phyloP scores from a whole-genome alignment of 2,113 vertebrate genomes.

The Dipodomys merriami region DNA sequence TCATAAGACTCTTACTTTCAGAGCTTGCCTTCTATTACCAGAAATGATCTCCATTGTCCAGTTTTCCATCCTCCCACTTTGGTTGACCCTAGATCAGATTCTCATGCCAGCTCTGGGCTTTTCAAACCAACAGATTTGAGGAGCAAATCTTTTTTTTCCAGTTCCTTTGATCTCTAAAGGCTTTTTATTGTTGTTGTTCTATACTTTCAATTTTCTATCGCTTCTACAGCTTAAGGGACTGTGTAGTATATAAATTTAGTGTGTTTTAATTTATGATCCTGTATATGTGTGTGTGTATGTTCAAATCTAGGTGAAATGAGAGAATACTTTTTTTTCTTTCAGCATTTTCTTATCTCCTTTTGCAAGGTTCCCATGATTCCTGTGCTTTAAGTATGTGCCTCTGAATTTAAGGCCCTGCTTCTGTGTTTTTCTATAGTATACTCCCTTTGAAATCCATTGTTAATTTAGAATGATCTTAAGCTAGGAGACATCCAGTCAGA shows the following conservation, averaged over 20 bases:
- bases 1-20: neutral
- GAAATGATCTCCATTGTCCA: neutral
- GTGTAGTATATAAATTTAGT: neutral
- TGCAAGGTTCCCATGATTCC: neutral
- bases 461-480: slow-evolving; percentile 6
- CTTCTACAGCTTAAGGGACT: neutral
- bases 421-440: slow-evolving; percentile 3
- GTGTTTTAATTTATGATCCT: neutral
- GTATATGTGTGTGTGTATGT: neutral
- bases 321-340: neutral
- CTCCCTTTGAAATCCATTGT: neutral
- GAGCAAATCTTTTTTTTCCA: neutral
- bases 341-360: neutral
- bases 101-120: neutral
- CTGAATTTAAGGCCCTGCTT: neutral
- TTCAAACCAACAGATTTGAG: neutral
- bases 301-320: neutral
- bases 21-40: neutral
- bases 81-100: neutral
- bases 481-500: neutral
- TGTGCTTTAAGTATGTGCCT: neutral
- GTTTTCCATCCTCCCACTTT: neutral
- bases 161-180: neutral
- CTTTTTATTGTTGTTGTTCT: neutral
- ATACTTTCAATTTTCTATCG: neutral